Evolutionary conservation across 2,888 invertebrate genomes (phyloP).

Genomic region (Selenia dentaria): DNA sequence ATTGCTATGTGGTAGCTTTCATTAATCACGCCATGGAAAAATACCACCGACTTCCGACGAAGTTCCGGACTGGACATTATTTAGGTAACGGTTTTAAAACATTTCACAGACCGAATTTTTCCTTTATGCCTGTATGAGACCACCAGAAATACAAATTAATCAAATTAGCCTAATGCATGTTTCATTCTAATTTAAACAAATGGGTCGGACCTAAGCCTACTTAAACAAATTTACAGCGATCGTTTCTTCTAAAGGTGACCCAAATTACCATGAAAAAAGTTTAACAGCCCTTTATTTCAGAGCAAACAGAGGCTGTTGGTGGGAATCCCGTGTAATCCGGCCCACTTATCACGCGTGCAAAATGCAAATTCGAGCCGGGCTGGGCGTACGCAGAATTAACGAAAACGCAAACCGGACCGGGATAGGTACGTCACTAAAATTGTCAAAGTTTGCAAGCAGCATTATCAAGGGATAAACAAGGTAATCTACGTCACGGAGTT

Average conservation of each 20-base stretch:
- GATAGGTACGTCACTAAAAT: slow-evolving; percentile 69
- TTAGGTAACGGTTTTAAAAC: slow-evolving; percentile 27
- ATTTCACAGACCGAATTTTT: slow-evolving; percentile 4
- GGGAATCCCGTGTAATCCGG: slow-evolving; percentile 81
- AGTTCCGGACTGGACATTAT: slow-evolving; percentile 34
- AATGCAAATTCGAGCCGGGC: slow-evolving; percentile 79
- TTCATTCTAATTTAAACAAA: slow-evolving; percentile 68
- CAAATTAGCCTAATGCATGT: slow-evolving; percentile 50
- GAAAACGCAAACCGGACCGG: slow-evolving; percentile 59
- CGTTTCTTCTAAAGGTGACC: slow-evolving; percentile 80
- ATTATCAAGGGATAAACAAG: slow-evolving; percentile 66
- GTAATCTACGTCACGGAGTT: slow-evolving; percentile 52
- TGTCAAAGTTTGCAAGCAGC: slow-evolving; percentile 73
- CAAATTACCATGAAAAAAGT: slow-evolving; percentile 83
- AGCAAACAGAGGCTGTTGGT: slow-evolving; percentile 81
- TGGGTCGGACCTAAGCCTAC: slow-evolving; percentile 70
- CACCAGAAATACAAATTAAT: slow-evolving; percentile 32
- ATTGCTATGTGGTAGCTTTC: slow-evolving; percentile 68
- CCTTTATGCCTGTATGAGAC: background rate
- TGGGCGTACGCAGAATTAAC: slow-evolving; percentile 76
- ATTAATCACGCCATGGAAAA: slow-evolving; percentile 77
- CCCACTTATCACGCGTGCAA: slow-evolving; percentile 84
- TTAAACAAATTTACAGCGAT: slow-evolving; percentile 81
- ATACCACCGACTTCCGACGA: slow-evolving; percentile 47
- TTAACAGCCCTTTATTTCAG: slow-evolving; percentile 83